Evolutionary conservation across 2,797 vertebrate species (phyloP).

Genomic region (Pangasius mekongensis): DNA sequence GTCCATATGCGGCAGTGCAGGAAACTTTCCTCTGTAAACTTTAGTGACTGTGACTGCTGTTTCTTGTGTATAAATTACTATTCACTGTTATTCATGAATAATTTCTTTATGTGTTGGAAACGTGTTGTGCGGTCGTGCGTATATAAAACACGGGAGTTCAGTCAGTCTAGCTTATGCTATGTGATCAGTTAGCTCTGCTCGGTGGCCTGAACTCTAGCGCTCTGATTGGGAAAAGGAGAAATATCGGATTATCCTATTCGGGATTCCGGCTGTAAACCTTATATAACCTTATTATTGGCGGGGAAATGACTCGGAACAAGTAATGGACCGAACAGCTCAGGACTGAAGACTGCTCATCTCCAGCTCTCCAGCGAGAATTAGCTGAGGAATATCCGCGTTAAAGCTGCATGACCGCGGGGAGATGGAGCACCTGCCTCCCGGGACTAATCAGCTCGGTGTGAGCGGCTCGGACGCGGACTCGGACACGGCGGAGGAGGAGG

Average conservation of each 20-base stretch:
- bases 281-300: too few species aligned
- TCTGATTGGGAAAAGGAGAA: neutral
- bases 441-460: conserved; percentile 65
- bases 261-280: neutral
- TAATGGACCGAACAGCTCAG: neutral
- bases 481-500: conserved; percentile 87
- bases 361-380: neutral
- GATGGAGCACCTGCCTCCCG: conserved; percentile 60
- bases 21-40: conserved; percentile 66
- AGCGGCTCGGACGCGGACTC: conserved; percentile 87
- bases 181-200: neutral
- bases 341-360: neutral
- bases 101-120: neutral
- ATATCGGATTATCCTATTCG: too few species aligned
- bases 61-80: neutral
- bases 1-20: conserved; percentile 66
- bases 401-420: conserved; percentile 49
- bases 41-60: conserved; percentile 10
- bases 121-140: neutral
- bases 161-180: neutral
- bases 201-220: neutral
- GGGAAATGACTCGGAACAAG: neutral
- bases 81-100: neutral
- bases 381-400: neutral
- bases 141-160: neutral